Conservation (phyloP, 2,113 vertebrate genomes). For the Probosciger aterrimus region DNA sequence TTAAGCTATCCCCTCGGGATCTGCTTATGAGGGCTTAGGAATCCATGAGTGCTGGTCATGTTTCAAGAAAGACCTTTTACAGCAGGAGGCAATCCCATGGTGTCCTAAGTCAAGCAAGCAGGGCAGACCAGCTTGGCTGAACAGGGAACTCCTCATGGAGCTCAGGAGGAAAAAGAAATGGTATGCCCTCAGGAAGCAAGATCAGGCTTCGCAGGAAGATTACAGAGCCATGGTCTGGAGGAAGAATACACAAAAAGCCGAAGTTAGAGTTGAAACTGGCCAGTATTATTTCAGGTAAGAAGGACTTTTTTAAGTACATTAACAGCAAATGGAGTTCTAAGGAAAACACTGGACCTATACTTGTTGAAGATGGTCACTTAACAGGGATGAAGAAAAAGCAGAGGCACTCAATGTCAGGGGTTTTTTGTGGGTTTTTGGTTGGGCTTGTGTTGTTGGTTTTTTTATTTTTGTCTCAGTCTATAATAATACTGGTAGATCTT, state of each 20-base stretch:
- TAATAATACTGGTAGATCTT: neutral
- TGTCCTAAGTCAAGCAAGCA: rapidly evolving
- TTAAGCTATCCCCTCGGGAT: neutral
- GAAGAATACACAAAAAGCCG: neutral
- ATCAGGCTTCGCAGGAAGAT: neutral
- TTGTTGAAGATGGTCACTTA: neutral
- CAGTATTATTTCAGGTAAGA: neutral
- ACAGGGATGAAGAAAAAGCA: neutral
- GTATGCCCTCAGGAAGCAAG: neutral
- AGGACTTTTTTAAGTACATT: neutral
- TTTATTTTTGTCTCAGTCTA: neutral
- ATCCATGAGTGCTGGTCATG: neutral
- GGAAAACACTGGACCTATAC: neutral
- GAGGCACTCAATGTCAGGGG: neutral
- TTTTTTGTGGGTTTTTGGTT: neutral
- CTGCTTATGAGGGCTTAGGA: neutral
- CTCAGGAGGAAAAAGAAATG: neutral
- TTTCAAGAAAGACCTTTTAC: neutral
- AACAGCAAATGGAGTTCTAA: neutral
- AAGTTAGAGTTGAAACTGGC: neutral
- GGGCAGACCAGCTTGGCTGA: neutral
- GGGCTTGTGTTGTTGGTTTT: neutral
- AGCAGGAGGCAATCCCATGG: neutral
- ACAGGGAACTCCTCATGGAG: neutral
- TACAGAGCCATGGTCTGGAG: neutral